phyloP scores from a whole-genome alignment of 2,113 vertebrate species.

The Aythya baeri region DNA sequence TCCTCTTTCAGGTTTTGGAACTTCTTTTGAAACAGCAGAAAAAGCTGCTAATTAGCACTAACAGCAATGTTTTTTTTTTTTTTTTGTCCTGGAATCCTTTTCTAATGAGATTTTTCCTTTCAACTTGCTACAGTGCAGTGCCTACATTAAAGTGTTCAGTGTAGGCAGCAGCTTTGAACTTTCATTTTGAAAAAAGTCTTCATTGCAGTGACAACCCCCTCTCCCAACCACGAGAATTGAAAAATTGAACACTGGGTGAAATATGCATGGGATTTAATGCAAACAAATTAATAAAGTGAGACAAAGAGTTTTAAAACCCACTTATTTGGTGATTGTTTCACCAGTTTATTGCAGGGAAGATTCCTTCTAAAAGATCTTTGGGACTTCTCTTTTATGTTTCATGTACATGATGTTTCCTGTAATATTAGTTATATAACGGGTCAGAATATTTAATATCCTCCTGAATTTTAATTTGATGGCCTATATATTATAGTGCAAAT shows the following conservation, averaged over 20 bases:
- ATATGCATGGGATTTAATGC: conserved; percentile 2
- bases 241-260: not conserved
- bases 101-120: conserved; percentile 57
- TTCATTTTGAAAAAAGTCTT: not conserved
- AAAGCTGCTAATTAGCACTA: conserved; percentile 47
- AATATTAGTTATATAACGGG: not conserved
- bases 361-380: not conserved
- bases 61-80: not conserved
- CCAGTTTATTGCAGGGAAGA: not conserved
- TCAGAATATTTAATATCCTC: not conserved
- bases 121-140: not conserved
- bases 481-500: not conserved
- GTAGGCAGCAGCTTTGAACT: conserved; percentile 4
- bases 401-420: not conserved
- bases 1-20: not conserved
- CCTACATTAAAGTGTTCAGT: not conserved
- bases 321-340: not conserved
- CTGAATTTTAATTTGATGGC: not conserved
- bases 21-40: conserved; percentile 24
- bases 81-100: not conserved
- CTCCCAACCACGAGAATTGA: not conserved
- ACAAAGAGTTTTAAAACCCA: not conserved
- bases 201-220: not conserved
- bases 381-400: not conserved
- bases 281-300: not conserved